A percentile compares a stretch with the other conserved stretches of the same genome.
Conservation (phyloP, 2,888 invertebrate species). For the Drosophila testacea region DNA sequence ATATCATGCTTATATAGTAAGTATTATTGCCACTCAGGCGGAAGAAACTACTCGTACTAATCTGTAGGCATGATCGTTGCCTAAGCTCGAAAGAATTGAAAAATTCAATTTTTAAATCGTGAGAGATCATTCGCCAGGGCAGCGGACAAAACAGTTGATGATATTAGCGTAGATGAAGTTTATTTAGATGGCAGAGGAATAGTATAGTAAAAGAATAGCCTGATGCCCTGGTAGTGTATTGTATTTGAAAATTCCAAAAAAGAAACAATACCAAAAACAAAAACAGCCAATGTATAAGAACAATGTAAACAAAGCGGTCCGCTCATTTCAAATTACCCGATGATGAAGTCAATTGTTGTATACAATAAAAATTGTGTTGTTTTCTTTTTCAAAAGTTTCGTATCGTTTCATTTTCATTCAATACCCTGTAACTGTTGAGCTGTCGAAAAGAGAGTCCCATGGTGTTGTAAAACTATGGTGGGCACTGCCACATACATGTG, state of each 20-base stretch:
- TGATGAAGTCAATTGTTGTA: conserved; percentile 81
- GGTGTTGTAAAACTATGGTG: too few relatives aligned
- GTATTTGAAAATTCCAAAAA: conserved; percentile 58
- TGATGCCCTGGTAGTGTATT: conserved; percentile 46
- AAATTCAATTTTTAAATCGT: conserved; percentile 17
- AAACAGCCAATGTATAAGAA: conserved; percentile 61
- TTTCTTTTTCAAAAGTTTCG: conserved; percentile 46
- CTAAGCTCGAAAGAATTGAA: conserved; percentile 23
- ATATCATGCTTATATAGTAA: conserved; percentile 9
- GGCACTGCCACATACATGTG: too few relatives aligned
- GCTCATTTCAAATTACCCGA: conserved; percentile 80
- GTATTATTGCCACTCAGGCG: conserved; percentile 36
- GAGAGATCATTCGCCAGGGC: conserved; percentile 35
- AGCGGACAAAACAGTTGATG: neutral
- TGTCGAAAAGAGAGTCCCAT: neutral
- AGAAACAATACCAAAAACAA: conserved; percentile 53
- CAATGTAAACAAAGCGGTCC: conserved; percentile 81
- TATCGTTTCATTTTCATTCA: conserved; percentile 30
- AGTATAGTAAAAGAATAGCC: neutral
- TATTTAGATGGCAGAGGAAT: conserved; percentile 2
- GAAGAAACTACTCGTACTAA: conserved; percentile 43
- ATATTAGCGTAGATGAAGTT: neutral
- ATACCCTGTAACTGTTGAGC: conserved; percentile 33
- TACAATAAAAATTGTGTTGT: conserved; percentile 67
- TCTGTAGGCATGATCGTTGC: conserved; percentile 11